Base-by-base conservation (phyloP, 2,888 invertebrate genomes). In the Drosophila paracracens region DNA sequence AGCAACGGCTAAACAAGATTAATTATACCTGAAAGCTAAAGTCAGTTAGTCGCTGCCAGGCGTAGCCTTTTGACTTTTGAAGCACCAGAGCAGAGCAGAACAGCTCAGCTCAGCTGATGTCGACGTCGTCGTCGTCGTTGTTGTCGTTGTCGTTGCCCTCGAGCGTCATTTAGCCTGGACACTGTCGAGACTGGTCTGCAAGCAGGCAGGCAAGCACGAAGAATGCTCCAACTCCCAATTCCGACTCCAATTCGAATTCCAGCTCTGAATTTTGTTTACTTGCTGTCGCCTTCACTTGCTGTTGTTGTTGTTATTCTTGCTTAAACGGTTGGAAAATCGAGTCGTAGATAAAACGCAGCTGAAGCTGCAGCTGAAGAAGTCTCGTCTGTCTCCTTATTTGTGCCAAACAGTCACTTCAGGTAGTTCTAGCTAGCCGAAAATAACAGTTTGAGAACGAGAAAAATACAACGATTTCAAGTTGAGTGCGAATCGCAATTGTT, bases 11-110 rank as follows among this genome's bases (percentile, higher is more conserved):
- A 92, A 91, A 92, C 89, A 92, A 91, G 92, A 91, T 92, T 91
- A 92, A 92, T 91, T 92, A 91, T 91, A 92, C 86, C 91, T 91
- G 91, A 88, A 91, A 89, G 86, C 81, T 80, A 83, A 84, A 83
- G 82, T 82, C 83, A 81, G 83, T 81, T 77, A 83, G 76, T 83
- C 70, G 88, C 82, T 74, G 81, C 75, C 84, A 71, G 79, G 75
- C 79, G 74, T 89, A 79, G 88, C 85, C 87, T 90, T 87, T 90
- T 83, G 89, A 82, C 87, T 88, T 80, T 75, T 82, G 74, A 82
- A 73, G 48, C 66, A 69, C 65, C 74, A 53, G 65, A 52, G 5
- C 10, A 68, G 27, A 38, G 46, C 38, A 21, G 18, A 38, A 18
- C 60, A 33, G 8, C 21, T 31, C 58, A 36, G 29, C 58, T 46